Evolutionary conservation across 2,888 invertebrate genomes (phyloP).

Genomic region (Mystacides longicornis): DNA sequence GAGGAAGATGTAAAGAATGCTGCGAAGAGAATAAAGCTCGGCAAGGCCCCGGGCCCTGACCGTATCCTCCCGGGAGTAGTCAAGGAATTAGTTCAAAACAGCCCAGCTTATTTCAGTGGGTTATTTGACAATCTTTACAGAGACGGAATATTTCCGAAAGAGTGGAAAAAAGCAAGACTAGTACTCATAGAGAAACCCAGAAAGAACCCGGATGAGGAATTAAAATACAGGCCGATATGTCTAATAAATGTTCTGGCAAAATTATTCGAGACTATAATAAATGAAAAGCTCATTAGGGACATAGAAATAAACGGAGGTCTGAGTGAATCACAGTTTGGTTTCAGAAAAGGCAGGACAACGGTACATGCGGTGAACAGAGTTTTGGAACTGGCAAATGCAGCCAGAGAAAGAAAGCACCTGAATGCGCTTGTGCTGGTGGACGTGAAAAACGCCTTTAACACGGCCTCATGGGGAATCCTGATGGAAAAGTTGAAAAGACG

Average conservation of each 20-base stretch:
- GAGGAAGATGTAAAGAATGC: no score
- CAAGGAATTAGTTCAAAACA: neutral
- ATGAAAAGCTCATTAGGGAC: neutral
- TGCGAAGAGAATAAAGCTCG: neutral
- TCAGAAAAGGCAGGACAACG: neutral
- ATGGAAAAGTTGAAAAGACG: neutral
- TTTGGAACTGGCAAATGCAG: neutral
- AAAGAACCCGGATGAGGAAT: neutral
- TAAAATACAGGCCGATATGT: neutral
- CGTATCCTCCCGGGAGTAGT: neutral
- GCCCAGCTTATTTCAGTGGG: neutral
- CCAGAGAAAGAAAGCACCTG: neutral
- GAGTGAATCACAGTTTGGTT: neutral
- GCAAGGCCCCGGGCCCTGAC: slow-evolving; percentile 1
- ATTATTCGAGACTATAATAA: neutral
- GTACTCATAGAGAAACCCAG: neutral
- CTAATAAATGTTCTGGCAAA: neutral
- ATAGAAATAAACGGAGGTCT: neutral
- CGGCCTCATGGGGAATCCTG: neutral
- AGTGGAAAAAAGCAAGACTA: neutral
- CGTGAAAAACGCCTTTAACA: neutral
- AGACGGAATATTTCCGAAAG: neutral
- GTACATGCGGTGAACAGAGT: neutral
- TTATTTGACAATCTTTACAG: neutral
- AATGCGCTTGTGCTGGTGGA: neutral